Evolutionary conservation across 2,797 vertebrate genomes (phyloP).

Genomic region (Phylloscopus collybita): DNA sequence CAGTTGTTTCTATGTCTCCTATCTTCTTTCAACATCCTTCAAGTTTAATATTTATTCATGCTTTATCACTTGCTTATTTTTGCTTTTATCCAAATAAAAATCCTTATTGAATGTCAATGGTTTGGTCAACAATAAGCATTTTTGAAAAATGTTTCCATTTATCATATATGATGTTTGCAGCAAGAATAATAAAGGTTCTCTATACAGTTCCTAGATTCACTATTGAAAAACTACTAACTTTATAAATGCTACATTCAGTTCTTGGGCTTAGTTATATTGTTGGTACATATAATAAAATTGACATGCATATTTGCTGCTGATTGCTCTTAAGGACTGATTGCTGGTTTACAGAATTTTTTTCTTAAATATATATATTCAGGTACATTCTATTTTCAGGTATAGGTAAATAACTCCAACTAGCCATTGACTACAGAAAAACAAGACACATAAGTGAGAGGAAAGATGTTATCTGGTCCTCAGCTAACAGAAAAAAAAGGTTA

Average conservation of each 20-base stretch:
- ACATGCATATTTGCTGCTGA: neutral
- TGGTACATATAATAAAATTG: neutral
- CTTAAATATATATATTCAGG: neutral
- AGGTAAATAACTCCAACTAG: neutral
- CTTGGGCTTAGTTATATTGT: neutral
- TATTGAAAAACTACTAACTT: neutral
- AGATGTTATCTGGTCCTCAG: neutral
- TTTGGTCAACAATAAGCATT: neutral
- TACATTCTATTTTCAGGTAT: neutral
- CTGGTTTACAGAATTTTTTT: neutral
- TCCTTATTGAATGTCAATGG: neutral
- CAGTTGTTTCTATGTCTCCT: neutral
- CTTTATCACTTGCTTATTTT: neutral
- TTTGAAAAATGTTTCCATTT: neutral
- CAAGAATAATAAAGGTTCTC: neutral
- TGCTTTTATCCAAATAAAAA: neutral
- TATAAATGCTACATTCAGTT: neutral
- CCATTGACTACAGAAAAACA: neutral
- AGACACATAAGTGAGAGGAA: neutral
- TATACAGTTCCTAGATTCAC: neutral
- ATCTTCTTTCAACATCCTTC: neutral
- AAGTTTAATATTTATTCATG: neutral
- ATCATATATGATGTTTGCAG: neutral
- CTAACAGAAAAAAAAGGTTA: neutral
- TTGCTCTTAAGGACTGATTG: neutral